Evolutionary conservation across 1,140 invertebrate genomes (phyloP).

Genomic region (Neotoxoptera formosana): DNA sequence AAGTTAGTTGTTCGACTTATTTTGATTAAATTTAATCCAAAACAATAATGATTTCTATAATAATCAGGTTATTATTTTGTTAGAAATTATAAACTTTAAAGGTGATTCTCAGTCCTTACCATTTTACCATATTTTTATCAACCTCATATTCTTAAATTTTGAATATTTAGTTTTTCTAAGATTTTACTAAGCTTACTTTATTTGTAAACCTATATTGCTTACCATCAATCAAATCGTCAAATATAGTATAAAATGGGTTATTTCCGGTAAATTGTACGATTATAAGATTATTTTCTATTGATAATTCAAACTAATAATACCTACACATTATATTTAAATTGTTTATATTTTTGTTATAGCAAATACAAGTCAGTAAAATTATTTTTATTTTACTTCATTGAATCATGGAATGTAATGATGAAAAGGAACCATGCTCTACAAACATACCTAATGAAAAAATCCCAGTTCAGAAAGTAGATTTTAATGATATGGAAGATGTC

Average conservation of each 20-base stretch:
- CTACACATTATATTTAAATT: neutral
- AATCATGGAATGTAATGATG: neutral
- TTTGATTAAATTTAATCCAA: neutral
- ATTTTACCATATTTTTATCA: neutral
- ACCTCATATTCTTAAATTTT: neutral
- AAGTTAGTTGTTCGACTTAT: neutral
- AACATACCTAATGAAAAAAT: neutral
- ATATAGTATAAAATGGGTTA: neutral
- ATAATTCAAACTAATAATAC: neutral
- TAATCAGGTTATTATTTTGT: neutral
- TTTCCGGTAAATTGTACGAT: neutral
- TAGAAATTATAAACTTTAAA: neutral
- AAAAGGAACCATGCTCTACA: neutral
- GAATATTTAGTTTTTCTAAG: neutral
- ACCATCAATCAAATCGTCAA: neutral
- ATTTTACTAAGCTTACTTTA: neutral
- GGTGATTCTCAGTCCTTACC: neutral
- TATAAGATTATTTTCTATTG: neutral
- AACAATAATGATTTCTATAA: neutral
- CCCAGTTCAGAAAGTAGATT: neutral
- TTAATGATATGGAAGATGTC: neutral
- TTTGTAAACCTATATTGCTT: neutral
- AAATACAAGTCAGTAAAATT: neutral
- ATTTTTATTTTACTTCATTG: neutral
- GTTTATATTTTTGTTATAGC: neutral